A percentile compares a stretch with the other conserved stretches of the same genome.
These are phyloP conservation scores for Cephus runcator DNA, from an alignment of 2,888 invertebrate genomes.

Conservation along the genomic window DNA sequence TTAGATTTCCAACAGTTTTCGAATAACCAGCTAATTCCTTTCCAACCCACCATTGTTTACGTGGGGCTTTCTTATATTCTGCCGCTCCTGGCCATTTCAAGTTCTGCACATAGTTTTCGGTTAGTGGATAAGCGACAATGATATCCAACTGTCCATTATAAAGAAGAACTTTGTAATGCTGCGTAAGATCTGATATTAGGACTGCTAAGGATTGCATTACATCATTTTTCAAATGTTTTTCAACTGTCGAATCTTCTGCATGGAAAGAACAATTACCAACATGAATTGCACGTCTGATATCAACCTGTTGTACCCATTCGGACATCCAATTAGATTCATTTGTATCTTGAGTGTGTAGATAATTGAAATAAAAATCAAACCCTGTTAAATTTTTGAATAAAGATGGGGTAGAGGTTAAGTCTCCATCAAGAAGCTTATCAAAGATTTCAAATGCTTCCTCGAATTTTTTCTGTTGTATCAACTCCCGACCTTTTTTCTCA, in stretches of 20 bases:
- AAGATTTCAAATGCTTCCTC: constrained; percentile 78
- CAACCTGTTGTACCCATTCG: constrained; percentile 72
- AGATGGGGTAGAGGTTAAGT: constrained; percentile 70
- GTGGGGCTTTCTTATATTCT: constrained; percentile 60
- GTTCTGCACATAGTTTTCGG: constrained; percentile 79
- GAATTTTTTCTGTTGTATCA: constrained; percentile 75
- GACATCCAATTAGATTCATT: constrained; percentile 69
- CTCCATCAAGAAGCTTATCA: constrained; percentile 77
- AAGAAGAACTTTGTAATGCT: constrained; percentile 78
- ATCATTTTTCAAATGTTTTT: constrained; percentile 77
- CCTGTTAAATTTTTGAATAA: constrained; percentile 81
- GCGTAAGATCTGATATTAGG: constrained; percentile 76
- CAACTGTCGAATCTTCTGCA: constrained; percentile 72
- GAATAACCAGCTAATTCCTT: constrained; percentile 64
- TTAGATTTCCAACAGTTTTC: constrained; percentile 59
- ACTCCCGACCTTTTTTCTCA: constrained; percentile 70
- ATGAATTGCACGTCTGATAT: constrained; percentile 80
- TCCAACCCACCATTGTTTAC: constrained; percentile 64
- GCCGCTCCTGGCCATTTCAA: constrained; percentile 65
- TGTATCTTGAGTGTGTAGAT: constrained; percentile 71
- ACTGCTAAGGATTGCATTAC: constrained; percentile 84
- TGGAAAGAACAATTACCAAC: constrained; percentile 84
- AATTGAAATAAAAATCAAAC: constrained; percentile 81
- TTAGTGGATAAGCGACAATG: constrained; percentile 88
- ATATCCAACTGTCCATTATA: constrained; percentile 94